Base-by-base conservation (phyloP, 2,113 vertebrate species). In the Pseudorhombus dupliciocellatus region DNA sequence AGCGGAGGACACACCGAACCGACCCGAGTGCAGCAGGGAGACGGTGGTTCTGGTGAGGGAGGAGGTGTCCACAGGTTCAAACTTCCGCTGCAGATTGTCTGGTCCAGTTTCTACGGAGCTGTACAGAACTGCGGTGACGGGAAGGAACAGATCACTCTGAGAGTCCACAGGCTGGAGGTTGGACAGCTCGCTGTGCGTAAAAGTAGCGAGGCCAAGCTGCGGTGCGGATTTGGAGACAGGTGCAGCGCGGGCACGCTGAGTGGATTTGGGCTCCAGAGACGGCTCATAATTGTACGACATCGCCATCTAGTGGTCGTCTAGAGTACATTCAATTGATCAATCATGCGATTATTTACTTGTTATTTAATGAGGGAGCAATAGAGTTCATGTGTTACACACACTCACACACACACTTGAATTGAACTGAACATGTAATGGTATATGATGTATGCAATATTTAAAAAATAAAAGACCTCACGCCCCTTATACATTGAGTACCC, bases 31-130 rank as follows among this genome's bases (percentile, higher is more conserved):
- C 24, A 51, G 57, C 73, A 48, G 18, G 14, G 57, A 3, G 71
- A 31, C 59, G 10, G 48, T 8, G 55, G 12, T 51, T 37, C 22
- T 18, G 22, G 30, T n/a, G 60, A 65, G 64, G 24, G 66, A 50
- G 68, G 75, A 61, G 64, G 25, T 25, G 65, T 66, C 31, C 66
- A 86, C 80, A 78, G 78, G 76, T 70, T 84, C 12, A 63, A 25
- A 53, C 57, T 40, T 1, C 24, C 18, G 42, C 18, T 30, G 5
- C 15, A 62, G 2, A 12, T 25, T 20, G 15, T 51, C n/a, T 15
- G 2, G 31, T 51, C 51, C 1, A 5, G 28, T 66, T 59, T 59
- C 8, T 44, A 44, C 15, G 24, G 3, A 52, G 40, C 4, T 14
- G 18, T 20, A 24, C 31, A 34, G 3, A 34, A 34, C 31, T 34